A percentile compares a stretch with the other conserved stretches of the same genome.
Evolutionary conservation across 35 echinoderm and acorn worm species (phyloP).

Genomic region (Chiridota heheva): DNA sequence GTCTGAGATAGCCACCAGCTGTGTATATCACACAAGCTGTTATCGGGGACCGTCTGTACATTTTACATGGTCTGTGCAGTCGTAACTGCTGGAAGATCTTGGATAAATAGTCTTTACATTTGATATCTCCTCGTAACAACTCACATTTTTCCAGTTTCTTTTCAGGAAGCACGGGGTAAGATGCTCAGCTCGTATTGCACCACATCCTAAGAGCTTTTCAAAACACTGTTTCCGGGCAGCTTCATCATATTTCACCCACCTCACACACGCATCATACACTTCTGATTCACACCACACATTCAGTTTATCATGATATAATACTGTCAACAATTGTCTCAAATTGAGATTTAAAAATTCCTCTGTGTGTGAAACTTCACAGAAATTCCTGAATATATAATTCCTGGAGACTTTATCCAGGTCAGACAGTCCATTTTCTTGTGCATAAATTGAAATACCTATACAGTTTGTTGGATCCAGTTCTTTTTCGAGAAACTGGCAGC

Average conservation of each 20-base stretch:
- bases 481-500: conserved; percentile 81
- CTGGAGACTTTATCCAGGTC: conserved; percentile 55
- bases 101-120: conserved; percentile 90
- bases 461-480: conserved; percentile 94
- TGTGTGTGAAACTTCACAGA: conserved; percentile 82
- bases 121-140: conserved; percentile 63
- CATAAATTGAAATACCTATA: conserved; percentile 87
- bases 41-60: conserved; percentile 65
- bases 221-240: conserved; percentile 60
- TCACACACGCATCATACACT: conserved; percentile 88
- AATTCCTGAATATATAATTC: conserved; percentile 78
- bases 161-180: conserved; percentile 91
- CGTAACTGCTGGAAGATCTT: conserved; percentile 88
- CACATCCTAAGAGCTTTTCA: conserved; percentile 80
- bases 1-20: conserved; percentile 83
- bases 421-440: conserved; percentile 67
- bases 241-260: conserved; percentile 84
- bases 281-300: conserved; percentile 95
- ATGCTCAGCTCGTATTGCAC: conserved; percentile 76
- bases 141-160: conserved; percentile 87
- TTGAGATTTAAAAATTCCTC: conserved; percentile 95
- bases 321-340: conserved; percentile 58
- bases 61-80: conserved; percentile 66
- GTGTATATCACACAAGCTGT: conserved; percentile 90
- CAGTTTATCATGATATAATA: conserved; percentile 82